Conservation (phyloP, 2,797 vertebrate species). For the Eurystomus glaucurus region DNA sequence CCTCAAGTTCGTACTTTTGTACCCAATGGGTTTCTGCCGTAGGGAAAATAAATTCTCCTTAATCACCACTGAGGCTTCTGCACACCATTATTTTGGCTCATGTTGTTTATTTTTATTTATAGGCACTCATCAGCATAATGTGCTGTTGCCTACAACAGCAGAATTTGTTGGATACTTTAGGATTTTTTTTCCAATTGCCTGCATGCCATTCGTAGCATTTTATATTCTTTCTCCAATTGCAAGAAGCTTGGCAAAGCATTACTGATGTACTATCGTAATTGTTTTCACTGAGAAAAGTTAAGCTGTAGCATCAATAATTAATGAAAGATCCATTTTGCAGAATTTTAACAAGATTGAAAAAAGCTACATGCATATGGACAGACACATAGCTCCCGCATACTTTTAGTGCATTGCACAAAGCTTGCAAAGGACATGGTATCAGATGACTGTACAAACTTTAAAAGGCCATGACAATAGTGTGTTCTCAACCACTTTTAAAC, state of each 20-base stretch:
- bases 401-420: background rate
- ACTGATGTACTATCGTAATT: background rate
- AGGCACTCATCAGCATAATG: conserved; percentile 10
- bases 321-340: conserved; percentile 1
- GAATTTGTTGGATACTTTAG: background rate
- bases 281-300: conserved; percentile 15
- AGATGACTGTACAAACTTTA: background rate
- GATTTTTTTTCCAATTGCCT: background rate
- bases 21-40: background rate
- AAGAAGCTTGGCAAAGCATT: conserved; percentile 7
- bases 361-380: background rate
- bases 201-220: background rate
- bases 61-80: background rate
- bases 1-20: background rate
- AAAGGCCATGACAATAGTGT: background rate
- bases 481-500: background rate
- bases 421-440: background rate
- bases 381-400: background rate
- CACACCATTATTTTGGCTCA: background rate
- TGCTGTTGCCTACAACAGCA: conserved; percentile 2
- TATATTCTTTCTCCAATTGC: conserved; percentile 15
- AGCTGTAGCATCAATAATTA: conserved; percentile 20
- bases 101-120: conserved; percentile 37
- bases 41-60: conserved; percentile 39
- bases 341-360: background rate